A percentile compares a stretch with the other conserved stretches of the same genome.
These are phyloP conservation scores for Serilophus lunatus DNA, from an alignment of 2,113 vertebrate genomes.

Conservation along the genomic window DNA sequence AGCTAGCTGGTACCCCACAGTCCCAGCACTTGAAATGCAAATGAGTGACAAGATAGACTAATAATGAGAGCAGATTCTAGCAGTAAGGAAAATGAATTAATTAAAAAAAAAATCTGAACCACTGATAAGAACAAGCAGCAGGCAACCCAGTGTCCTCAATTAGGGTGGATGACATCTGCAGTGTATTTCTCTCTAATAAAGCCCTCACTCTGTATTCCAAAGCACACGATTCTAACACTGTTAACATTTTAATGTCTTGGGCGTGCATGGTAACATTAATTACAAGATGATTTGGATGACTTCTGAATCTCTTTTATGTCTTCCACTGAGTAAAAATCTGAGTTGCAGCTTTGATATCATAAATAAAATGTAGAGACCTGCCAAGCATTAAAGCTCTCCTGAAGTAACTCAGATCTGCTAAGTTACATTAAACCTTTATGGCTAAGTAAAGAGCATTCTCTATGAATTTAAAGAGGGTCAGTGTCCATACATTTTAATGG, in stretches of 20 bases:
- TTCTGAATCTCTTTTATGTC: slow-evolving; percentile 97
- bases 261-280: slow-evolving; percentile 98
- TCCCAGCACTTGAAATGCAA: slow-evolving; percentile 99
- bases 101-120: slow-evolving; percentile 90
- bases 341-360: slow-evolving; percentile 92
- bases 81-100: slow-evolving; percentile 94
- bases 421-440: slow-evolving; percentile 86
- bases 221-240: slow-evolving; percentile 98
- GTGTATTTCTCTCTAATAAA: slow-evolving; percentile 96
- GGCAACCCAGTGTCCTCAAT: slow-evolving; percentile 99
- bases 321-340: slow-evolving; percentile 93
- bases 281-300: slow-evolving; percentile 96
- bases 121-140: slow-evolving; percentile 95
- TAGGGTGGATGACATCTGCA: slow-evolving; percentile 97
- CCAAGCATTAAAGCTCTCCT: slow-evolving; percentile 84
- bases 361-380: slow-evolving; percentile 94
- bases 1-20: slow-evolving; percentile 83
- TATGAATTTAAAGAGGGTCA: slow-evolving; percentile 81
- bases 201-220: slow-evolving; percentile 99
- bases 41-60: slow-evolving; percentile 94
- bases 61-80: slow-evolving; percentile 99
- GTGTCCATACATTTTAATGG: slow-evolving; percentile 57
- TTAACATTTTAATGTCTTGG: slow-evolving; percentile 99
- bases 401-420: slow-evolving; percentile 80
- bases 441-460: slow-evolving; percentile 81